Evolutionary conservation across 2,888 invertebrate genomes (phyloP).

Genomic region (Micropterix aruncella): DNA sequence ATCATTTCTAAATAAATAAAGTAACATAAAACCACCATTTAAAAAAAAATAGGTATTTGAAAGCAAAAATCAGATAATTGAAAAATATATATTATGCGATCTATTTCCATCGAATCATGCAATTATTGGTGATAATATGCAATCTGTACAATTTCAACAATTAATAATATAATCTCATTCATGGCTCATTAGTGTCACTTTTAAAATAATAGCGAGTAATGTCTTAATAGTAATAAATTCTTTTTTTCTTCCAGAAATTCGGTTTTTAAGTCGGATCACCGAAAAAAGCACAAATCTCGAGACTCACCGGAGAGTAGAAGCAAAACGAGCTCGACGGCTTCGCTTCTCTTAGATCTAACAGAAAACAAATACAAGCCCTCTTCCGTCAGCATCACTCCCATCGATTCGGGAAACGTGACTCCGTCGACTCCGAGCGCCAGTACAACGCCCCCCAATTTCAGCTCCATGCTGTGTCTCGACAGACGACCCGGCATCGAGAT

Average conservation of each 20-base stretch:
- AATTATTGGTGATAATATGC: no score
- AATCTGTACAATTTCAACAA: no score
- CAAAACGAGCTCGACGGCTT: constrained; percentile 25
- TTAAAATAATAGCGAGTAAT: not conserved
- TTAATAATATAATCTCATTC: no score
- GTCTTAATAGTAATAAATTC: not conserved
- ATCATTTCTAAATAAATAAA: no score
- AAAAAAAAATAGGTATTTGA: no score
- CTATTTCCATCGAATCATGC: no score
- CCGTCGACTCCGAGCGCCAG: constrained; percentile 52
- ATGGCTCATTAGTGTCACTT: no score
- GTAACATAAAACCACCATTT: no score
- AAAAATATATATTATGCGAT: no score
- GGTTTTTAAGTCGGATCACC: constrained; percentile 27
- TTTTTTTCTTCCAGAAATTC: not conserved
- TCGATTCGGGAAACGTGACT: constrained; percentile 32
- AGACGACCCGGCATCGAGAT: constrained; percentile 72
- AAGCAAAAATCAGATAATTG: no score
- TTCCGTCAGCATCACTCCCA: constrained; percentile 37
- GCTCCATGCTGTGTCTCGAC: constrained; percentile 49
- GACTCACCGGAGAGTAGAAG: constrained; percentile 35
- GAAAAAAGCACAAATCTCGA: constrained; percentile 45
- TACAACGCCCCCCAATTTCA: constrained; percentile 32
- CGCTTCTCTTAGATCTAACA: constrained; percentile 36
- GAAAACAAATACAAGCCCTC: constrained; percentile 40